Evolutionary conservation across 92 coral and sea anemone species (phyloP).

Genomic region (Micromussa lordhowensis): DNA sequence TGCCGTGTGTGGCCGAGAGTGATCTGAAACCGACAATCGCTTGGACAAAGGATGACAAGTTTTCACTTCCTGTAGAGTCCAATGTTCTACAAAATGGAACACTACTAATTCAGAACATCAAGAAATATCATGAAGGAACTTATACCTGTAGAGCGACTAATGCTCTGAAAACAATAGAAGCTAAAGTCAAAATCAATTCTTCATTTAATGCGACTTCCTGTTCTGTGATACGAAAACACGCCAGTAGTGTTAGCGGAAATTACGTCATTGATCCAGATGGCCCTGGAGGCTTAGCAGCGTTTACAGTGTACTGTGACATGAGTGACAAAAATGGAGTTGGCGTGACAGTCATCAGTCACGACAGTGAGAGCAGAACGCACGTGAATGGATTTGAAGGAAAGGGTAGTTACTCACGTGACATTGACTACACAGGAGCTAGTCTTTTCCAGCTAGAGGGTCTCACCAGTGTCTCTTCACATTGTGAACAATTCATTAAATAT

Average conservation of each 20-base stretch:
- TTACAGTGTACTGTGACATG: background rate
- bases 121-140: conserved; percentile 21
- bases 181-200: conserved; percentile 25
- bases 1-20: conserved; percentile 42
- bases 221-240: background rate
- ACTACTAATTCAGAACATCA: conserved; percentile 22
- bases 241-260: background rate
- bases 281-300: background rate
- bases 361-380: conserved; percentile 51
- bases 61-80: conserved; percentile 3
- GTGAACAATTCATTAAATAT: conserved; percentile 16
- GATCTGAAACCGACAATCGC: conserved; percentile 8
- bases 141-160: conserved; percentile 60
- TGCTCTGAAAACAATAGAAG: conserved; percentile 49
- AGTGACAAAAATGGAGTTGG: background rate
- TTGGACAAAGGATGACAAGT: conserved; percentile 34
- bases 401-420: conserved; percentile 9
- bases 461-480: conserved; percentile 19
- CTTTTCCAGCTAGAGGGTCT: conserved; percentile 32
- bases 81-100: conserved; percentile 46
- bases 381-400: background rate
- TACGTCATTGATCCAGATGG: background rate
- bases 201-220: background rate
- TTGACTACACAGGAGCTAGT: conserved; percentile 19
- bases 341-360: conserved; percentile 16